Evolutionary conservation across 2,797 vertebrate genomes (phyloP).

Genomic region (Halcyon leucocephala): DNA sequence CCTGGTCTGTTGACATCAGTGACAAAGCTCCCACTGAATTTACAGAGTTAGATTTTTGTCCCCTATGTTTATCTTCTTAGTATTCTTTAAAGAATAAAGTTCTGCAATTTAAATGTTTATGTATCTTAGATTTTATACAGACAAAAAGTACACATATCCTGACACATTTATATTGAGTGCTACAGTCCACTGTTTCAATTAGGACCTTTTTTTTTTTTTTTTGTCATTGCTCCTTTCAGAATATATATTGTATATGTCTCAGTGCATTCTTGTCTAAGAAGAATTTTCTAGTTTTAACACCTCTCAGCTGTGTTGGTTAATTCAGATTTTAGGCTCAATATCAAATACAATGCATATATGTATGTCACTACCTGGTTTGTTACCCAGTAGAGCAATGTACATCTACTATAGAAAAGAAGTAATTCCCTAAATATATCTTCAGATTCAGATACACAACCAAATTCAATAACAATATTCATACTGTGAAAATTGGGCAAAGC

Average conservation of each 20-base stretch:
- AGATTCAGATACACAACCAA: neutral
- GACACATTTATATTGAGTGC: neutral
- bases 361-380: neutral
- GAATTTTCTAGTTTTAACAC: neutral
- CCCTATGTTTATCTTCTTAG: neutral
- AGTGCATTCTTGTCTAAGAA: neutral
- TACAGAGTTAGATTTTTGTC: neutral
- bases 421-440: neutral
- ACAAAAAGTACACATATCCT: neutral
- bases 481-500: fast-evolving
- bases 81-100: neutral
- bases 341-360: slow-evolving; percentile 20
- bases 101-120: neutral
- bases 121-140: neutral
- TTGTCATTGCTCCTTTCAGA: neutral
- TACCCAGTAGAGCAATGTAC: neutral
- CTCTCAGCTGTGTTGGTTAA: slow-evolving; percentile 15
- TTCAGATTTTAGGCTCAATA: slow-evolving; percentile 36
- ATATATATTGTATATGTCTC: neutral
- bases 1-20: neutral
- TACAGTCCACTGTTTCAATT: neutral
- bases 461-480: neutral
- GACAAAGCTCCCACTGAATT: neutral
- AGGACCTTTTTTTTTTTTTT: neutral
- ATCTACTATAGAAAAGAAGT: neutral